These are phyloP conservation scores for Bathynomus jamesi DNA, from an alignment of 1,140 invertebrate genomes.

Conservation along the genomic window DNA sequence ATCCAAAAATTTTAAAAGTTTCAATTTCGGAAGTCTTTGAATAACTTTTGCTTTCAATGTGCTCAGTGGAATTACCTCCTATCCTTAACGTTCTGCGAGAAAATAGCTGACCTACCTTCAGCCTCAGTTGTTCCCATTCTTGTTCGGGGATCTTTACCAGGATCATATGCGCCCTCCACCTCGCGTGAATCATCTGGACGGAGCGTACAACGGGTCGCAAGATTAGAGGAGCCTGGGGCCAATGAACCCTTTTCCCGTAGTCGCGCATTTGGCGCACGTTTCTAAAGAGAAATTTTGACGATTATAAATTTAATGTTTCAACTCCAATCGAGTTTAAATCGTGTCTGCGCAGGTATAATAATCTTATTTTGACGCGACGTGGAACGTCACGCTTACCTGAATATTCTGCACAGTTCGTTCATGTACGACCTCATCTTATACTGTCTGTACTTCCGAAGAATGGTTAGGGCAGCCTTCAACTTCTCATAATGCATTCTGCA, in stretches of 20 bases:
- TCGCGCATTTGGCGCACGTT: constrained; percentile 51
- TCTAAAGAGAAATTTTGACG: constrained; percentile 40
- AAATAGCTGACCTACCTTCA: constrained; percentile 65
- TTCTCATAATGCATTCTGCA: constrained; percentile 70
- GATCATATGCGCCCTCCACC: constrained; percentile 84
- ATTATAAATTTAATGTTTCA: not conserved
- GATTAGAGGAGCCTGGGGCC: constrained; percentile 68
- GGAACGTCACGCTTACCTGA: constrained; percentile 49
- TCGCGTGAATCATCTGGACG: constrained; percentile 56
- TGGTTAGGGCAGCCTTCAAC: constrained; percentile 72
- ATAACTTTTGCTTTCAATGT: too few relatives aligned
- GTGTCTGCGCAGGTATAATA: constrained; percentile 7
- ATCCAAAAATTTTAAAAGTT: too few relatives aligned
- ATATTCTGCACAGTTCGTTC: constrained; percentile 55
- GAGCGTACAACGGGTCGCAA: constrained; percentile 52
- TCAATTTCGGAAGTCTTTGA: too few relatives aligned
- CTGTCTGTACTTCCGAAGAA: constrained; percentile 71
- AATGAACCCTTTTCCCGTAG: constrained; percentile 68
- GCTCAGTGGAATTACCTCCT: too few relatives aligned
- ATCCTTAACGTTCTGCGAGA: too few relatives aligned
- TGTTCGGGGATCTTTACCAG: constrained; percentile 66
- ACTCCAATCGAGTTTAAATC: not conserved
- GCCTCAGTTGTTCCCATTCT: constrained; percentile 74
- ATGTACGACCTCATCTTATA: constrained; percentile 80
- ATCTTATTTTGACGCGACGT: too few relatives aligned